A percentile compares a stretch with the other conserved stretches of the same genome.
Evolutionary conservation across 2,113 vertebrate genomes (phyloP).

Genomic region (Phasianus colchicus): DNA sequence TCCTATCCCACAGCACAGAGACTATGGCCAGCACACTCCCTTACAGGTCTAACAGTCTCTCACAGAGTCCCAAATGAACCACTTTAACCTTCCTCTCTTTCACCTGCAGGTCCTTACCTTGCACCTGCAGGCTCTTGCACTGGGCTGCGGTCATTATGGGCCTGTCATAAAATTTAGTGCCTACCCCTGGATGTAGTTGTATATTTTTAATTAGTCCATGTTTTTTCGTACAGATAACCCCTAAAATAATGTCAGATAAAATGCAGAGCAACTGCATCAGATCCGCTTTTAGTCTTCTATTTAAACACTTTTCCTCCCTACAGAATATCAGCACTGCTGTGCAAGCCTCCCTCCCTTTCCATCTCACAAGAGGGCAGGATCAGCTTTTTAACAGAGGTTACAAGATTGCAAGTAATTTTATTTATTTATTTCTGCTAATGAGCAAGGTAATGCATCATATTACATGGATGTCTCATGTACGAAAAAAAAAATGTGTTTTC

Average conservation of each 20-base stretch:
- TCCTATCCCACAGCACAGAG: not conserved
- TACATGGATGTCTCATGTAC: not conserved
- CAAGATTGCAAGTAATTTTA: too few relatives aligned
- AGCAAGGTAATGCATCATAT: not conserved
- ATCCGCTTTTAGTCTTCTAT: not conserved
- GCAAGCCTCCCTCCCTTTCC: not conserved
- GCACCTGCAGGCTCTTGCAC: not conserved
- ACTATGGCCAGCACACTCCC: not conserved
- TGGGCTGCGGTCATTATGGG: not conserved
- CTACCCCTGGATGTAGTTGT: not conserved
- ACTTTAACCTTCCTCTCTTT: not conserved
- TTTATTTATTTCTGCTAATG: not conserved
- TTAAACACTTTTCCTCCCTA: not conserved
- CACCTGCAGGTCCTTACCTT: not conserved
- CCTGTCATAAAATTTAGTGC: too few relatives aligned
- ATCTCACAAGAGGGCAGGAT: not conserved
- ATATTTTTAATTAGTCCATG: not conserved
- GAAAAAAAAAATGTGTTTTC: not conserved
- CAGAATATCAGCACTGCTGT: too few relatives aligned
- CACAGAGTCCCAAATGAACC: not conserved
- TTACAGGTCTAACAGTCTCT: not conserved
- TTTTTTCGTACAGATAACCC: not conserved
- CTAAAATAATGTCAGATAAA: not conserved
- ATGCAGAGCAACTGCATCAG: not conserved
- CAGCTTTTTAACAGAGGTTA: not conserved